Evolutionary conservation across 2,113 vertebrate genomes (phyloP).

Genomic region (Otis tarda): DNA sequence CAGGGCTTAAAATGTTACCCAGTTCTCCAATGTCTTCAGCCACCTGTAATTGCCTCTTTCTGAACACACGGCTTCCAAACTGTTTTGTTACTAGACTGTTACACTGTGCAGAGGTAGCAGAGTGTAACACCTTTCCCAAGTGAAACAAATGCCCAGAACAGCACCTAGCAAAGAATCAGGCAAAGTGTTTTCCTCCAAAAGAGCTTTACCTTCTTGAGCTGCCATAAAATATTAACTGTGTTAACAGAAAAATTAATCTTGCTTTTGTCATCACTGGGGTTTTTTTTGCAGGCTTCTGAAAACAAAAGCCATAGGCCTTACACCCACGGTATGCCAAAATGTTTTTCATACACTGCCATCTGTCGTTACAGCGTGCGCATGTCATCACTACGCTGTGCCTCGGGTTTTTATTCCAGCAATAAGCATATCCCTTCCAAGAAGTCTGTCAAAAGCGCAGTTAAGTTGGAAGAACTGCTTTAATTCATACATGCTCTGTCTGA

Average conservation of each 20-base stretch:
- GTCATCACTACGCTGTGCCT: not conserved
- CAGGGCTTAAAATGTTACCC: not conserved
- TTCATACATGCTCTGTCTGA: not conserved
- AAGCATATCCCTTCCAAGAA: not conserved
- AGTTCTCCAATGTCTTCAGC: not conserved
- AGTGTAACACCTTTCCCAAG: not conserved
- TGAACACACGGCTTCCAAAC: not conserved
- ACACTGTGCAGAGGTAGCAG: not conserved
- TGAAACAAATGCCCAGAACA: not conserved
- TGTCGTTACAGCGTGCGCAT: not conserved
- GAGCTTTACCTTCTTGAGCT: not conserved
- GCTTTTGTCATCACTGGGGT: not conserved
- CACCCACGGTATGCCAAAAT: not conserved
- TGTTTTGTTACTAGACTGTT: not conserved
- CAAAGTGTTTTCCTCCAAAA: not conserved
- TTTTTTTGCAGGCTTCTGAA: not conserved
- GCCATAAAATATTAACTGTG: not conserved
- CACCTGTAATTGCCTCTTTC: not conserved
- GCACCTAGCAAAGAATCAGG: not conserved
- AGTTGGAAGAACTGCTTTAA: not conserved
- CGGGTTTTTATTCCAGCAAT: not conserved
- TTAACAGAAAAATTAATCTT: not conserved
- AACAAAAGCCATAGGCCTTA: not conserved
- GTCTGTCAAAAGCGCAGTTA: not conserved
- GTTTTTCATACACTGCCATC: constrained; percentile 46